A percentile compares a stretch with the other conserved stretches of the same genome.
Evolutionary conservation across 2,797 vertebrate genomes (phyloP).

Genomic region (Dendrocincla tyrannina): DNA sequence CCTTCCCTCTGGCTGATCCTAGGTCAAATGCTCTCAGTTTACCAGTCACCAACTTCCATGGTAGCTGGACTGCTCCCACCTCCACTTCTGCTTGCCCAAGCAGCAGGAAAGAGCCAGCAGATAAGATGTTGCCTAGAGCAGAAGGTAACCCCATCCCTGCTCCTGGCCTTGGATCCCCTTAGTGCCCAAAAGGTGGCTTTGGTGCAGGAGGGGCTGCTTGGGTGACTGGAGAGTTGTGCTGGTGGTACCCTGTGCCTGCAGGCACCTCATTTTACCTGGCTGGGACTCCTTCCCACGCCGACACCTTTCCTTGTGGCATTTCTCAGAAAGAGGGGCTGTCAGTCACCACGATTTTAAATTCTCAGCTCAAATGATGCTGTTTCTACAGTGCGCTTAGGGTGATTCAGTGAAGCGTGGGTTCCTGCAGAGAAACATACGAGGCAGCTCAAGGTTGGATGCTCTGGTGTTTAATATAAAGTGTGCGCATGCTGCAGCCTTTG

Average conservation of each 20-base stretch:
- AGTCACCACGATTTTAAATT: background rate
- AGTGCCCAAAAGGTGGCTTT: background rate
- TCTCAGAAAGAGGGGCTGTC: background rate
- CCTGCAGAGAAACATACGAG: background rate
- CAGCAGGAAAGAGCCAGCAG: background rate
- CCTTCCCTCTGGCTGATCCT: background rate
- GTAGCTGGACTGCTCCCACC: background rate
- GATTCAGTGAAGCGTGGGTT: background rate
- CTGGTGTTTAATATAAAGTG: background rate
- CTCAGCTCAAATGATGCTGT: background rate
- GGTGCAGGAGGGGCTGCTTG: background rate
- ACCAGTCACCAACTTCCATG: background rate
- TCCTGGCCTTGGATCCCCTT: background rate
- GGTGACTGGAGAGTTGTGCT: background rate
- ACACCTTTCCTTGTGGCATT: background rate
- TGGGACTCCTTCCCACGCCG: background rate
- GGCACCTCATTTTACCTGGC: background rate
- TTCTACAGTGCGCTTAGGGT: background rate
- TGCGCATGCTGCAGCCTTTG: background rate
- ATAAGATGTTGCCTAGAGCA: background rate
- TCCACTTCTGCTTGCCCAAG: fast-evolving
- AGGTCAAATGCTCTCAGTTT: background rate
- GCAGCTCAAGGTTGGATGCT: slow-evolving; percentile 1
- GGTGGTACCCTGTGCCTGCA: background rate
- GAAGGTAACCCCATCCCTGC: background rate